Base-by-base conservation (phyloP, 2,888 invertebrate species). In the Agonopterix subpropinquella region DNA sequence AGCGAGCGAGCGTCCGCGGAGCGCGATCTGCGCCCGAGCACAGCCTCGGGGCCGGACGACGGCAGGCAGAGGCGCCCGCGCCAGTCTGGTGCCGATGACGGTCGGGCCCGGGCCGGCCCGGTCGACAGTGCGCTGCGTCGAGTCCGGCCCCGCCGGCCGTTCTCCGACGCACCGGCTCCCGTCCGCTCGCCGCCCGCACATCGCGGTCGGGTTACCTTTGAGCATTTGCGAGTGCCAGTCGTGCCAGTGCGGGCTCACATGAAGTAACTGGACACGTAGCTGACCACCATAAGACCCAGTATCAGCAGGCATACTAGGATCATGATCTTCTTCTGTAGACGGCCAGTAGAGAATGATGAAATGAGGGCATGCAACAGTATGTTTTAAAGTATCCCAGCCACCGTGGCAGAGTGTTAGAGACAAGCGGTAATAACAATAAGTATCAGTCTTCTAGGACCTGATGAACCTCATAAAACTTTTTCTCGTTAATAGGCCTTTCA, bases 261-360 rank as follows among this genome's bases (percentile, higher is more conserved):
- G 83, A 91, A 84, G 85, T 80, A 83, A 79, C 89, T 90, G 80
- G 89, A 89, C 77, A 92, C 89, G 87, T 92, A 92, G 80, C 92
- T 89, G 74, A 93, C 93, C 83, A 95, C 90, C 80, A 95, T 92
- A 89, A 94, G 90, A 83, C 93, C 92, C 90, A 94, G 91, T 88
- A 96, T 92, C 85, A 94, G 92, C 89, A 96, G 92, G 91, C 96
- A 96, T 90, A 95, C 92, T 89, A 95, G 92, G 92, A 96, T 95
- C 93, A 95, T 93, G 90, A 95, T 95, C 92, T 95, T 93, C 95
- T 95, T 95, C 94, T 94, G 93, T 91, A 47, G 72, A 58, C 92
- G 80, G 70, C 64, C 74, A 59, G 59, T 28, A 28, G 28, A 28
- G 28, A 28, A 28, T 59, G 62, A 57, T 59, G 60, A 53, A 54